Conservation (phyloP, 2,888 invertebrate species). For the Petrolisthes manimaculis region DNA sequence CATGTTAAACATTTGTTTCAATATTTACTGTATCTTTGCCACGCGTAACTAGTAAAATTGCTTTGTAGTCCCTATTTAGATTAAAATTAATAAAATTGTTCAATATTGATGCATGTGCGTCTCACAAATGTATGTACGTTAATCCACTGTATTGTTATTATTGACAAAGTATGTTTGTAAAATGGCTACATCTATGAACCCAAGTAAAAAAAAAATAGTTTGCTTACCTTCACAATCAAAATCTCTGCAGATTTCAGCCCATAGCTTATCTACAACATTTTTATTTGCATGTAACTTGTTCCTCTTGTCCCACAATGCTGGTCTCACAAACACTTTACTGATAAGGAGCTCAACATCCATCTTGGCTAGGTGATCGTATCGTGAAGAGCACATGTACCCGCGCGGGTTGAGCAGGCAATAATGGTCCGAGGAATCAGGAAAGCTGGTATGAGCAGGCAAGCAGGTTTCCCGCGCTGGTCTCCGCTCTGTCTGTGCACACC, state of each 20-base stretch:
- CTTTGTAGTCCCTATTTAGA: not conserved
- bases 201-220: not conserved
- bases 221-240: not conserved
- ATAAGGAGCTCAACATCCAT: conserved; percentile 14
- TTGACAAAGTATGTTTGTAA: not conserved
- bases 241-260: conserved; percentile 5
- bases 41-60: not conserved
- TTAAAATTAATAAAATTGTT: not conserved
- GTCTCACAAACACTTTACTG: conserved; percentile 4
- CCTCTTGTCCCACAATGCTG: conserved; percentile 27
- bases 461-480: too few species aligned
- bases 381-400: too few species aligned
- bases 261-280: not conserved
- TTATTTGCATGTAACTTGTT: conserved; percentile 12
- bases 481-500: too few species aligned
- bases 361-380: too few species aligned
- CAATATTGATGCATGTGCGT: not conserved
- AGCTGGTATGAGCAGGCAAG: too few species aligned
- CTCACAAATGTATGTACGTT: not conserved
- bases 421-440: too few species aligned
- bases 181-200: not conserved
- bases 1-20: not conserved
- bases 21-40: not conserved
- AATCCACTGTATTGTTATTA: not conserved
- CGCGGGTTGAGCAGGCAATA: too few species aligned